Evolutionary conservation across 1,140 invertebrate species (phyloP).

Genomic region (Choristoneura fumiferana): DNA sequence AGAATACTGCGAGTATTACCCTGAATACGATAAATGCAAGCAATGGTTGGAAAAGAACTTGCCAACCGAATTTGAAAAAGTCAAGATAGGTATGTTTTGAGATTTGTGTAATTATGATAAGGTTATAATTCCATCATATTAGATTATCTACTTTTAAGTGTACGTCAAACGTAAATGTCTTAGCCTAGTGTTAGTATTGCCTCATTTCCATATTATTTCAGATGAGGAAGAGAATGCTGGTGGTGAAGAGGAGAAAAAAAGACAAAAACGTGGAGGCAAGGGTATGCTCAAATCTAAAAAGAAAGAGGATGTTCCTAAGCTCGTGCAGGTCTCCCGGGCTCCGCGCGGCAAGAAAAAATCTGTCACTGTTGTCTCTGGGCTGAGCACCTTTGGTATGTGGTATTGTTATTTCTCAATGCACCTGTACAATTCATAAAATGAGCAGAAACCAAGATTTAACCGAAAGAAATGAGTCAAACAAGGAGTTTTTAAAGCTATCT

Average conservation of each 20-base stretch:
- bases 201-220: constrained; percentile 34
- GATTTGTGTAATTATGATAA: neutral
- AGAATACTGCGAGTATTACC: constrained; percentile 99
- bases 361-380: constrained; percentile 93
- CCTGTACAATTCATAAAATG: too few species aligned
- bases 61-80: constrained; percentile 94
- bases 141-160: neutral
- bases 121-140: constrained; percentile 27
- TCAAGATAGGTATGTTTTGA: constrained; percentile 82
- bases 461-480: too few species aligned
- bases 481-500: too few species aligned
- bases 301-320: constrained; percentile 90
- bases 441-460: too few species aligned
- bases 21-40: constrained; percentile 98
- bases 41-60: constrained; percentile 97
- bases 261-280: constrained; percentile 94
- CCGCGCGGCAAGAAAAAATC: constrained; percentile 99
- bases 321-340: constrained; percentile 92
- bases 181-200: too few species aligned
- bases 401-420: neutral
- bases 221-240: constrained; percentile 83
- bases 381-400: constrained; percentile 91
- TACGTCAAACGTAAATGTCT: neutral
- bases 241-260: constrained; percentile 94
- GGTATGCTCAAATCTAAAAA: constrained; percentile 93